Evolutionary conservation across 2,797 vertebrate genomes (phyloP), one percentile per base, ranked within the genome.

Genomic region (Spheniscus humboldti): DNA sequence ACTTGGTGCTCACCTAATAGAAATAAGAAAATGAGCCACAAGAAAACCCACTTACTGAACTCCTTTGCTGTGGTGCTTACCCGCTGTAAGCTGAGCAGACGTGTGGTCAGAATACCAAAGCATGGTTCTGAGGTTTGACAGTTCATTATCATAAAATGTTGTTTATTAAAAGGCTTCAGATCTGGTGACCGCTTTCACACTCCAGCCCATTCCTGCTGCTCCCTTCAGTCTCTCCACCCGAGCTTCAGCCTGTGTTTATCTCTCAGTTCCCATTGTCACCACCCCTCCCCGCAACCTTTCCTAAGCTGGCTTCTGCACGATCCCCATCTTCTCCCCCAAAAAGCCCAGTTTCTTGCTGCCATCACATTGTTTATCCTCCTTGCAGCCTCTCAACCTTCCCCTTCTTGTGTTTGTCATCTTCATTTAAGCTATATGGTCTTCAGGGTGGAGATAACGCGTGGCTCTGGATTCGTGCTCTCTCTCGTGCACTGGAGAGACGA

Each of bases 61-160:
- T 27, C 15, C 53, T 79, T 72, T 47, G 72, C 81, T 37, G 52
- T 13, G n/a, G 30, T 69, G 69, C 90, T 77, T 39, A 24, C 76
- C 14, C 0, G 0, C 71, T 7, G 1, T 17, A 11, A 50, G 71
- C 6, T 6, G 1, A 9, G n/a, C 48, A 25, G 33, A 11, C 0
- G 0, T 33, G 81, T 33, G 56, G n/a, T 64, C 53, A 23, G 74
- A 83, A 52, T 10, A 24, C 47, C 56, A 30, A 28, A 57, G 69
- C 43, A 22, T 1, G 0, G 39, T 11, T 56, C 81, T 72, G 78
- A 74, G 68, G 33, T 68, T 63, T 76, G 56, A 24, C 43, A 22
- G 23, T 57, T 93, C 41, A 9, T 66, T 68, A 6, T 31, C 20
- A 18, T 1, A 66, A 30, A 82, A 79, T 0, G 0, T 17, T 18